Evolutionary conservation across 2,888 invertebrate species (phyloP), one percentile per base, ranked within the genome.

Genomic region (Pachycephus smyrnensis): DNA sequence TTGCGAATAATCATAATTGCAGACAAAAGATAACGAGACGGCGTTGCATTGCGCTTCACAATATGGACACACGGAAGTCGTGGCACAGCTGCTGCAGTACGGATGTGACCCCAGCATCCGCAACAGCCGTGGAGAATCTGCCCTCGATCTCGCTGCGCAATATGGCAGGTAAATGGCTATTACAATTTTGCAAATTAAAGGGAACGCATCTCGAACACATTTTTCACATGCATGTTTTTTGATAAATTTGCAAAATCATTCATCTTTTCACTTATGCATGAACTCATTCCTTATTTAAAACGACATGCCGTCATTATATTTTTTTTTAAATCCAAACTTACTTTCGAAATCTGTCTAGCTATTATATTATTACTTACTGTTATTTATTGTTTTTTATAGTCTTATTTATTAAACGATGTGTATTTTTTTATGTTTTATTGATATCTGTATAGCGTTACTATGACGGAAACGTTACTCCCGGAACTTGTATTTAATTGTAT

Each of bases 121-220:
- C 84, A 98, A 98, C 92, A 94, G 94, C 85, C 95, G 96, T 80
- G 97, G 97, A 77, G 98, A 98, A 92, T 97, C 98, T 68, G 96
- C 98, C 0, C 93, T 99, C 88, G 99, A 99, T 92, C 94, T 99
- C 80, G 98, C 99, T 12, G 97, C 98, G 76, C 97, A 98, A 92
- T 97, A 97, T 92, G 97, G 97, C 88, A 94, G 95, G 95, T 95
- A 91, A 92, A 92, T 89, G 81, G 79, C 78, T 83, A 31, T 71
- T 71, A 15, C 71, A 15, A 23, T 55, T 55, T 55, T 55, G 9
- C 23, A 55, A 55, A 55, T 55, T 55, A 55, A 55, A 23, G 23
- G 55, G 55, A 55, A 55, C 55, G 2, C 23, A 55, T 55, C 23
- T 55, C 55, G 55, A 55, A 4, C 2, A 23, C 23, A 15, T 9